These are phyloP conservation scores for Paradisaea rubra DNA, from an alignment of 2,113 vertebrate genomes.

Conservation along the genomic window DNA sequence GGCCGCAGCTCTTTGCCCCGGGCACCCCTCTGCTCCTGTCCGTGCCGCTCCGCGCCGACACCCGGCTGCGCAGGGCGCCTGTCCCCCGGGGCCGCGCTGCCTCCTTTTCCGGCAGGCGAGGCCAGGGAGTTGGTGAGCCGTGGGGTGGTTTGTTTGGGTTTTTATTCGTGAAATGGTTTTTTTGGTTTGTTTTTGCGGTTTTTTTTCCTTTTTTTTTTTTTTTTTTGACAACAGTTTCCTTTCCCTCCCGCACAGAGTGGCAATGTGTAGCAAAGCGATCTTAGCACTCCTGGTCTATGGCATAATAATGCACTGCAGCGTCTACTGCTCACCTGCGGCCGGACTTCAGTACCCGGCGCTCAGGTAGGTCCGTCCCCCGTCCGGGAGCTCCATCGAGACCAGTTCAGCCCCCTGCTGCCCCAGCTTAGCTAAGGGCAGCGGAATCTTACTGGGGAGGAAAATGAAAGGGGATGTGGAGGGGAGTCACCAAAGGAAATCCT, in stretches of 20 bases:
- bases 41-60: background rate
- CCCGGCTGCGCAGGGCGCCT: background rate
- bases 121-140: background rate
- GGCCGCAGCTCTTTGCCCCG: background rate
- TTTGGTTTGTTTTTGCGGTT: background rate
- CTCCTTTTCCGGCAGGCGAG: background rate
- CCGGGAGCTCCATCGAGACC: background rate
- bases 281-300: slow-evolving; percentile 90
- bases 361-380: slow-evolving; percentile 76
- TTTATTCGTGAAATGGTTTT: background rate
- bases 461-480: background rate
- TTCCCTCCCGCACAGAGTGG: slow-evolving; percentile 75
- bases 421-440: background rate
- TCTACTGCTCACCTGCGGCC: slow-evolving; percentile 85
- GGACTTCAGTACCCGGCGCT: slow-evolving; percentile 86
- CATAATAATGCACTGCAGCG: slow-evolving; percentile 90
- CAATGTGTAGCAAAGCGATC: slow-evolving; percentile 89
- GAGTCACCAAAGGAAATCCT: background rate
- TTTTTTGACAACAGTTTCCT: slow-evolving; percentile 33
- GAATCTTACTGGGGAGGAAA: background rate
- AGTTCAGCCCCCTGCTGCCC: background rate
- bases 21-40: background rate
- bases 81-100: background rate
- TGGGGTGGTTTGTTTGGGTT: background rate
- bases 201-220: background rate